Conservation (phyloP, 1,140 invertebrate species). For the Rhynchophorus ferrugineus region DNA sequence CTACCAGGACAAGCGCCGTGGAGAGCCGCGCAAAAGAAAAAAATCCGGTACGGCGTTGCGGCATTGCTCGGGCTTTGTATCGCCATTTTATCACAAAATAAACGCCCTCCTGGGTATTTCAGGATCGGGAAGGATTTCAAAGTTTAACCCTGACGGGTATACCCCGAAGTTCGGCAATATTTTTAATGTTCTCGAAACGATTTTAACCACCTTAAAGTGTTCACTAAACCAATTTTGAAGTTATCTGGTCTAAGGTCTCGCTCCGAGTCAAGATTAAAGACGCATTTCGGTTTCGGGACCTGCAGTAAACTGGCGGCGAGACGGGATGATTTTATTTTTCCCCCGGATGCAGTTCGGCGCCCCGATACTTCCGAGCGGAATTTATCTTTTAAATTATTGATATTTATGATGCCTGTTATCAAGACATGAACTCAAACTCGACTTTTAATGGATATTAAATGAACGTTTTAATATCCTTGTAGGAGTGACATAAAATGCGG, state of each 20-base stretch:
- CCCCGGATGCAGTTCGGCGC: no score
- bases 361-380: no score
- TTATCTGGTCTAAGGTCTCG: neutral
- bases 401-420: no score
- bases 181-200: constrained; percentile 16
- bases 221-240: constrained; percentile 9
- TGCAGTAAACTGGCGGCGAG: neutral
- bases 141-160: constrained; percentile 18
- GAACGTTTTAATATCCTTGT: no score
- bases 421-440: no score
- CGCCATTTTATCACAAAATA: constrained; percentile 16
- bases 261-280: neutral
- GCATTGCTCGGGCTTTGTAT: constrained; percentile 5
- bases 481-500: no score
- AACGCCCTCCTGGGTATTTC: constrained; percentile 10
- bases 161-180: constrained; percentile 17
- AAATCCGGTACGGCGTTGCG: neutral
- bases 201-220: constrained; percentile 18
- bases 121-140: constrained; percentile 11
- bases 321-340: neutral
- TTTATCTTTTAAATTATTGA: no score
- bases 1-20: no score
- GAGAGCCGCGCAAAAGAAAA: neutral
- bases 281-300: neutral
- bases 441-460: no score